phyloP scores from a whole-genome alignment of 2,888 invertebrate species.

The Troides helena region DNA sequence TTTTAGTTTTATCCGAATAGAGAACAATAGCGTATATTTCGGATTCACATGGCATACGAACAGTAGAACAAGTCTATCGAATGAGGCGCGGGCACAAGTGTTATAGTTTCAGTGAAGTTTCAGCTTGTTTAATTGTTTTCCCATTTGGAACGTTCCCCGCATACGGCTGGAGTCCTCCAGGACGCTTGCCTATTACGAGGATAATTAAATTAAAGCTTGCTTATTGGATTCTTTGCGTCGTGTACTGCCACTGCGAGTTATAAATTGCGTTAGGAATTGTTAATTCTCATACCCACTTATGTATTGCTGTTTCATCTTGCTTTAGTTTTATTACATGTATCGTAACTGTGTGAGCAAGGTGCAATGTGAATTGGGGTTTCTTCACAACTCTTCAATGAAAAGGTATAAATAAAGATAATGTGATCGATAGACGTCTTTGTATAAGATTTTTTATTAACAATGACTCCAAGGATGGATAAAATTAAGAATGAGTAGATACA shows the following conservation, averaged over 20 bases:
- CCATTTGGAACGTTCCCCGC: constrained; percentile 47
- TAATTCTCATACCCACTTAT: background rate
- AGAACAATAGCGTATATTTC: constrained; percentile 8
- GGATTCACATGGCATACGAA: constrained; percentile 42
- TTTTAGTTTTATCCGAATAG: background rate
- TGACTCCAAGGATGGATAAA: no score
- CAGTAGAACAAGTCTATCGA: constrained; percentile 34
- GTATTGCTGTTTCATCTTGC: background rate
- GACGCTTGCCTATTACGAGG: constrained; percentile 44
- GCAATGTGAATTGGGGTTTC: no score
- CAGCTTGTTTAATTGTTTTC: constrained; percentile 54
- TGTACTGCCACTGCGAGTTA: constrained; percentile 27
- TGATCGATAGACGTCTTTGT: no score
- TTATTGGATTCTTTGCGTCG: constrained; percentile 39
- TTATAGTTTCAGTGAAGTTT: constrained; percentile 40
- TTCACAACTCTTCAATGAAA: no score
- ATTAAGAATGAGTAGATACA: no score
- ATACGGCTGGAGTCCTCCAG: constrained; percentile 40
- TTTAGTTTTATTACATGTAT: background rate
- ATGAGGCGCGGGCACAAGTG: constrained; percentile 38
- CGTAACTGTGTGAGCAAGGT: no score
- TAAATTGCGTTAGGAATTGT: constrained; percentile 16
- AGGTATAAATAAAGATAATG: no score
- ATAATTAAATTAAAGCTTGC: constrained; percentile 54
- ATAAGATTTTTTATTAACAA: no score